Percentiles rank a stretch among this genome's conserved stretches.
phyloP scores from a whole-genome alignment of 2,888 invertebrate species.

The Chymomyza amoena region DNA sequence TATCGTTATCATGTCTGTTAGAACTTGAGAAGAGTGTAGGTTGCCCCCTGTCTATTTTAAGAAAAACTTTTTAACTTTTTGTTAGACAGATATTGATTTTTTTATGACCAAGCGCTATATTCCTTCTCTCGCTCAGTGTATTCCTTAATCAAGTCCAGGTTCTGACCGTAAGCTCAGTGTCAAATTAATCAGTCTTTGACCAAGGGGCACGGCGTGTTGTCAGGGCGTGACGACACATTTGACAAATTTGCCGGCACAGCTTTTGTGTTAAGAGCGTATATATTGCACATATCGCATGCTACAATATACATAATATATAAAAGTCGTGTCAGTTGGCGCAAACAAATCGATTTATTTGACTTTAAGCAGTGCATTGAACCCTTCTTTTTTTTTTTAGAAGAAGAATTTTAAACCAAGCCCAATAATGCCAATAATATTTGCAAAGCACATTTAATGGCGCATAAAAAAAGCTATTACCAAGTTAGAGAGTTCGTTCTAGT shows the following conservation, averaged over 20 bases:
- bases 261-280: neutral
- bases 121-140: neutral
- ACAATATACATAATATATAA: neutral
- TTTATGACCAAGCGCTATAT: neutral
- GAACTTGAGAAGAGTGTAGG: no score
- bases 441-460: neutral
- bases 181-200: constrained; percentile 64
- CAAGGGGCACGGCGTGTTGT: neutral
- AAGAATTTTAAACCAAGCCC: neutral
- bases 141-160: constrained; percentile 38
- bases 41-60: no score
- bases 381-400: neutral
- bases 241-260: constrained; percentile 4
- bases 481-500: neutral
- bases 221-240: constrained; percentile 42
- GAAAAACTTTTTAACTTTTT: no score
- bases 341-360: constrained; percentile 4
- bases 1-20: no score
- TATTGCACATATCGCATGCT: neutral
- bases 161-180: constrained; percentile 57
- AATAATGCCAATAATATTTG: neutral
- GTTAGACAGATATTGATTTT: neutral
- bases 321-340: neutral
- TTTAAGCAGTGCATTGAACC: constrained; percentile 57
- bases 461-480: neutral